Base-by-base conservation (phyloP, 2,888 invertebrate species). In the Peribatodes rhomboidaria region DNA sequence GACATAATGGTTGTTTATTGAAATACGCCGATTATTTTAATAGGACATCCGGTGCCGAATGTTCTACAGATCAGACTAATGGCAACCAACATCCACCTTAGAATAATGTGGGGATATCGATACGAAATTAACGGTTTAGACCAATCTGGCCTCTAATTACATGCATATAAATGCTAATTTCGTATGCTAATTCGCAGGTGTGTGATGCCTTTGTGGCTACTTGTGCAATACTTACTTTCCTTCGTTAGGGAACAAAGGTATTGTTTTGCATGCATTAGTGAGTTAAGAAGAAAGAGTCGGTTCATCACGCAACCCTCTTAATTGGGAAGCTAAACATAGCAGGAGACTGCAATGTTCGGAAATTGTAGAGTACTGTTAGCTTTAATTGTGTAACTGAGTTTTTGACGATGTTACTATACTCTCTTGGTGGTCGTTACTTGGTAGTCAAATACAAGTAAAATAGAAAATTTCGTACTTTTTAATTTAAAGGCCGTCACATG, bases 21-120 rank as follows among this genome's bases (percentile, higher is more conserved):
- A 89, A 90, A 88, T 84, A 84, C 84, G 80, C 75, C 85, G 79
- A 91, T 91, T 92, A 92, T 88, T 91, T 90, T 92, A 92, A 92
- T 91, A 89, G 87, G 83, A 90, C 88, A 89, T 90, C 90, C 89
- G 88, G 89, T 83, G 72, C 71, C 56, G 75, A 81, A 82, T 79
- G 78, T 67, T 73, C 27, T 50, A 70, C 72, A 78, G 76, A 81
- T 79, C 78, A 69, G 70, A 54, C 74, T 84, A 85, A 81, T 80
- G 78, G 73, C 78, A 79, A 68, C 69, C 78, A 79, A 68, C 70
- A 70, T 70, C 68, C 70, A 67, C 67, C 67, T 89, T 88, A 87
- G 85, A 88, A 84, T 89, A 90, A 90, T 89, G 84, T 11, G 11
- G 41, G 56, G 58, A 62, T 54, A 50, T 59, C 65, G 66, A 64